A percentile compares a stretch with the other conserved stretches of the same genome.
These are phyloP conservation scores for Axis porcinus DNA, from an alignment of 2,113 vertebrate species.

Conservation along the genomic window DNA sequence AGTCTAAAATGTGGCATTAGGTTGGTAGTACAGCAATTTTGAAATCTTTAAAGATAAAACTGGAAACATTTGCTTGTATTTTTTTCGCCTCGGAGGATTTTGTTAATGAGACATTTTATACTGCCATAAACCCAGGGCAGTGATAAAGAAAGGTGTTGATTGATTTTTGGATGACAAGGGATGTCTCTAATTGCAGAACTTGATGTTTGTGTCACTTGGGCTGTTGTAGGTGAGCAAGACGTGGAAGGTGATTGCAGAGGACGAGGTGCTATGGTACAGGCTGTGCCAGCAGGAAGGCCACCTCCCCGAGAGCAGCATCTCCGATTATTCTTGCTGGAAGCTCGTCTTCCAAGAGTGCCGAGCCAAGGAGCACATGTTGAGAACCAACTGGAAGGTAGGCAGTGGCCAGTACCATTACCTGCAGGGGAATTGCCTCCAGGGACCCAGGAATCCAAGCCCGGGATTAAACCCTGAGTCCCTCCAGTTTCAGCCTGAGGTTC, in stretches of 20 bases:
- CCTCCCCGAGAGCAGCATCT: conserved; percentile 82
- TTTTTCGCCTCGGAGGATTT: conserved; percentile 37
- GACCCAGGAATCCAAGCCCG: neutral
- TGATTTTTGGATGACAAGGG: conserved; percentile 65
- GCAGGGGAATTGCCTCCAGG: neutral
- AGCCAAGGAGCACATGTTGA: conserved; percentile 83
- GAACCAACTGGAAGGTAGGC: conserved; percentile 95
- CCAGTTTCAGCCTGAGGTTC: neutral
- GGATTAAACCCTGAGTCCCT: neutral
- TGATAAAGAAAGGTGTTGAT: conserved; percentile 61
- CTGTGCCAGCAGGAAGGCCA: conserved; percentile 90
- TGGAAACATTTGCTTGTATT: conserved; percentile 68
- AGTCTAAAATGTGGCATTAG: conserved; percentile 2
- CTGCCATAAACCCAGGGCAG: conserved; percentile 22
- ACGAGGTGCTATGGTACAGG: conserved; percentile 91
- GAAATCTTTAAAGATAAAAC: conserved; percentile 63
- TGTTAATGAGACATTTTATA: conserved; percentile 35
- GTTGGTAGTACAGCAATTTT: neutral
- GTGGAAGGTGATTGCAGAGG: conserved; percentile 93
- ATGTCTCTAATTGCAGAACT: conserved; percentile 20
- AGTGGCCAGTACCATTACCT: neutral
- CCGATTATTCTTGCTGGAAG: conserved; percentile 92
- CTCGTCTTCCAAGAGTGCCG: conserved; percentile 87
- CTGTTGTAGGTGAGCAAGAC: conserved; percentile 91
- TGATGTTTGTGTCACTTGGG: conserved; percentile 47